phyloP scores from a whole-genome alignment of 2,113 vertebrate genomes.

The Hippocampus guttulatus region DNA sequence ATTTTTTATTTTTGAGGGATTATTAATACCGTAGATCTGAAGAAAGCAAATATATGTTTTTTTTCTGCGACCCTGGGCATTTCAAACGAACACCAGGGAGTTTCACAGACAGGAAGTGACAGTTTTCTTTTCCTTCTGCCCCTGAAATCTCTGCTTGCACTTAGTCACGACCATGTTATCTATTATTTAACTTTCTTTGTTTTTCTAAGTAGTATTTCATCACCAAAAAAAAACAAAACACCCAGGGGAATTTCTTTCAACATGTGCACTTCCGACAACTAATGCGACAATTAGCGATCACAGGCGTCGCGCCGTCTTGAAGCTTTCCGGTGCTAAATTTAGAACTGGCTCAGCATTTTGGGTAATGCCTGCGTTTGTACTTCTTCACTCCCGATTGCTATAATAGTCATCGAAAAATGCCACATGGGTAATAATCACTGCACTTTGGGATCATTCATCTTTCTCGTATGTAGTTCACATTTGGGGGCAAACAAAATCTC shows the following conservation, averaged over 20 bases:
- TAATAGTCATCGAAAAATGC: neutral
- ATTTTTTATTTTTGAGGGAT: neutral
- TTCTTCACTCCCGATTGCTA: neutral
- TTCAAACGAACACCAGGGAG: neutral
- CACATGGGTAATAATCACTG: neutral
- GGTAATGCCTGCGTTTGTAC: neutral
- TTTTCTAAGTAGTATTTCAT: neutral
- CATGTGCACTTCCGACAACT: neutral
- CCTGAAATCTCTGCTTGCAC: neutral
- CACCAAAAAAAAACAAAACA: neutral
- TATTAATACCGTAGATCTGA: constrained; percentile 23
- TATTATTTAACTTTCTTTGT: constrained; percentile 1
- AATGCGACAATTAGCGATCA: constrained; percentile 1
- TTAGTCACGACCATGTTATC: neutral
- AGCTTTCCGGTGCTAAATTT: neutral
- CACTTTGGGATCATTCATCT: neutral
- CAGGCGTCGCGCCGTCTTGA: neutral
- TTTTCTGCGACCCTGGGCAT: neutral
- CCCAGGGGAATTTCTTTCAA: neutral
- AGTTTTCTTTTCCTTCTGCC: neutral
- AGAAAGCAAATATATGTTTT: constrained; percentile 10
- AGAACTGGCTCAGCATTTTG: neutral
- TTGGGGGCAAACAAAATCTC: too few relatives aligned
- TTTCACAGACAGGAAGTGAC: constrained; percentile 8
- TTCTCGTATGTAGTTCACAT: neutral